phyloP scores from a whole-genome alignment of 2,888 invertebrate species.

The Drosophila leonis region DNA sequence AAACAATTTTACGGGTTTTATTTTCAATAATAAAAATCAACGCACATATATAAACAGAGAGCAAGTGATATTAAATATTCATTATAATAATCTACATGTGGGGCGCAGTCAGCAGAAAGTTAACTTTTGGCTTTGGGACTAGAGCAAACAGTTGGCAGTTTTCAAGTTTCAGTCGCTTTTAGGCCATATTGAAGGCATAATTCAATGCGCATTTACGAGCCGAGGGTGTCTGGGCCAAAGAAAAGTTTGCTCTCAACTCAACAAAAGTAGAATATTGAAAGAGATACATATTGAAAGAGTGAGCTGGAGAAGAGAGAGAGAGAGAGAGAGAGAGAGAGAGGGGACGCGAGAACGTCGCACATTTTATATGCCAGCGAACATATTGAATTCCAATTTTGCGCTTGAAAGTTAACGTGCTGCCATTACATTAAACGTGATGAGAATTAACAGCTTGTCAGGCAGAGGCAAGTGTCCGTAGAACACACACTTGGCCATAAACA shows the following conservation, averaged over 20 bases:
- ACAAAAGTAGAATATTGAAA: constrained; percentile 23
- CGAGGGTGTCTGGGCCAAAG: constrained; percentile 23
- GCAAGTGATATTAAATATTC: constrained; percentile 72
- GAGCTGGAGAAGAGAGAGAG: not conserved
- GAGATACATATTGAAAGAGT: constrained; percentile 12
- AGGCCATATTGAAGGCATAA: constrained; percentile 43
- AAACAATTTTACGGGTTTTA: not conserved
- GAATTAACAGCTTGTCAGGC: constrained; percentile 74
- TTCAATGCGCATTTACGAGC: constrained; percentile 53
- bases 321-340: not conserved
- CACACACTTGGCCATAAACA: constrained; percentile 25
- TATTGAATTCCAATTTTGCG: constrained; percentile 80
- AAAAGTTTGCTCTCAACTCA: constrained; percentile 50
- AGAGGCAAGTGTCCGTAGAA: constrained; percentile 33
- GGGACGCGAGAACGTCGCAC: constrained; percentile 42
- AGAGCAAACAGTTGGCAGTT: constrained; percentile 31
- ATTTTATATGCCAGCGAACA: constrained; percentile 72
- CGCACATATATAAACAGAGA: not conserved
- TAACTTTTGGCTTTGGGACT: constrained; percentile 29
- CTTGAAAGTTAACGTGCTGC: constrained; percentile 78
- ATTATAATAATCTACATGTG: constrained; percentile 71
- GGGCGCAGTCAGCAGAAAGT: constrained; percentile 48
- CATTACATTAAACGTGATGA: constrained; percentile 80
- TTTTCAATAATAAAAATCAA: constrained; percentile 23
- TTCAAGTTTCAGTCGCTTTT: constrained; percentile 33